Evolutionary conservation across 2,888 invertebrate species (phyloP), one percentile per base, ranked within the genome.

Genomic region (Tetropium fuscum): DNA sequence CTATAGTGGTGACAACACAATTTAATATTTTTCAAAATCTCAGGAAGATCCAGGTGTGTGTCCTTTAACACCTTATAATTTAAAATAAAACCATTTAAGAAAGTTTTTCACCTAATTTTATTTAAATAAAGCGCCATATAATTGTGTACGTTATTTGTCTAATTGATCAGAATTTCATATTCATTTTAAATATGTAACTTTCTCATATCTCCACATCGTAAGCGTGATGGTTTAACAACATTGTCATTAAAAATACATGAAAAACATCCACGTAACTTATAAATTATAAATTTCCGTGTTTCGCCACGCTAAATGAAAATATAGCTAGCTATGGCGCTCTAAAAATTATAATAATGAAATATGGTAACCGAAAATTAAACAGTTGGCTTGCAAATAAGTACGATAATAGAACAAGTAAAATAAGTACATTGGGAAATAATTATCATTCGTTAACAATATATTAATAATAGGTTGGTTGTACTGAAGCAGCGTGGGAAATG

Each of bases 401-500:
- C 58, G 56, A 57, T 58, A 59, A 64, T 61, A 62, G 57, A 58
- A 57, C 47, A 41, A 49, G 55, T 47, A 45, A 70, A 70, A 70
- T 68, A 74, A 73, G 70, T 70, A 73, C 72, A 71, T 72, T 66
- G 74, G 65, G 65, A 72, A 69, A 69, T 77, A 78, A 80, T 80
- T 78, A 78, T 78, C 75, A 76, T 78, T 77, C 76, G 75, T 76
- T 79, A 79, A 78, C 78, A 77, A 76, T 78, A 78, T 79, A 79
- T 79, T 80, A 81, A 80, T 80, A 79, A 81, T 79, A 78, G 78
- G 76, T 77, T 75, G 74, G 73, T 72, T 78, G 77, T 75, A 72
- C 69, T 69, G 78, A 74, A 79, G 77, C 74, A 78, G 68, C 79
- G 81, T 81, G 81, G 79, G 81, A 81, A 80, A 69, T 70, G 69